Conservation (phyloP, 2,113 vertebrate species). For the Microcebus tavaratra region DNA sequence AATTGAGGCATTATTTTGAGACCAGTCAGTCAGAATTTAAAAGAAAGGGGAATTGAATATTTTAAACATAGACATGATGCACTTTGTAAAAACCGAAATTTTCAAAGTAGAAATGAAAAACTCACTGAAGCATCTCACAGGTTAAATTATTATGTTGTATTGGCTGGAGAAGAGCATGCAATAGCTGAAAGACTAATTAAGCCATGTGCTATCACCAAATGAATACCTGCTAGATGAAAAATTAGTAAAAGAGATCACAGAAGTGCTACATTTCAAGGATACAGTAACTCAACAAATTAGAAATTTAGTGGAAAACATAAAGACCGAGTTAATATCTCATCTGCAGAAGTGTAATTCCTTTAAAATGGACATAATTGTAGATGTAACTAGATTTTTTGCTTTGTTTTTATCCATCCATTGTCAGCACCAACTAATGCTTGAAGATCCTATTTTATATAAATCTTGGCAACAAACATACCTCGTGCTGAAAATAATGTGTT, state of each 20-base stretch:
- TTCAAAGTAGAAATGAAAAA: slow-evolving; percentile 36
- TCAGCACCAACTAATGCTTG: background rate
- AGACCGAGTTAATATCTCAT: background rate
- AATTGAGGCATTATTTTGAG: slow-evolving; percentile 11
- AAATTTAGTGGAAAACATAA: background rate
- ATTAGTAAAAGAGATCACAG: background rate
- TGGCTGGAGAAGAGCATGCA: background rate
- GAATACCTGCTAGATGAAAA: background rate
- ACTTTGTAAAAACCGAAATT: slow-evolving; percentile 34
- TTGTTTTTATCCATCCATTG: background rate
- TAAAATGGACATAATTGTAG: background rate
- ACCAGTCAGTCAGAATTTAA: background rate
- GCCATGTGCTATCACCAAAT: background rate
- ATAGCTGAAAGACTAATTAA: background rate
- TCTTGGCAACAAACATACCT: background rate
- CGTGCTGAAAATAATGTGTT: background rate
- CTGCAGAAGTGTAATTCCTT: background rate
- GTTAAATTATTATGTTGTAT: background rate
- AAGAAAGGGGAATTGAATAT: slow-evolving; percentile 7
- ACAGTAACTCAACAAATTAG: background rate
- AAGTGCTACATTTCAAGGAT: background rate
- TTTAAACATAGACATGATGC: background rate
- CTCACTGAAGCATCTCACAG: background rate
- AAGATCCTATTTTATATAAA: background rate
- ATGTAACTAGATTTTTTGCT: background rate